Evolutionary conservation across 1,140 invertebrate genomes (phyloP).

Genomic region (Cyclargus thomasi): DNA sequence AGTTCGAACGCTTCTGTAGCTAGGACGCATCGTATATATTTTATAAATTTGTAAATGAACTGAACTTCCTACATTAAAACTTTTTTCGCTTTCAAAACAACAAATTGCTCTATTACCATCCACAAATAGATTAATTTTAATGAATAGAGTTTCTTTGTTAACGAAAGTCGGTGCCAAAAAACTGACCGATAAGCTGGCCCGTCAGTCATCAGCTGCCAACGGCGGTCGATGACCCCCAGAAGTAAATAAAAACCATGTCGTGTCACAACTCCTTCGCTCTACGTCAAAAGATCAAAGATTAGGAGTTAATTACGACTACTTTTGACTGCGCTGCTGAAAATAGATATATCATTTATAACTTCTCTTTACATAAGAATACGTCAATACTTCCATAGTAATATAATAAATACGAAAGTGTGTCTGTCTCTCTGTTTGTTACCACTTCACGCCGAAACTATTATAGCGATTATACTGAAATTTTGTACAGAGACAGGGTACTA

Average conservation of each 20-base stretch:
- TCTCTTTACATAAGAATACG: not conserved
- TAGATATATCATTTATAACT: not conserved
- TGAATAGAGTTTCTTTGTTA: not conserved
- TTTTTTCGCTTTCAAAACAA: no score
- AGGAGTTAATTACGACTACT: not conserved
- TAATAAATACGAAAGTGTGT: no score
- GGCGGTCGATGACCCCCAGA: not conserved
- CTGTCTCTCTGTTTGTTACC: no score
- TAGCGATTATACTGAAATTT: no score
- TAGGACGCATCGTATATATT: no score
- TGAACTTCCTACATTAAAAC: no score
- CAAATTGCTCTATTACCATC: no score
- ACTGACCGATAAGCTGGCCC: not conserved
- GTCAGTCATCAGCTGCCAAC: constrained; percentile 1
- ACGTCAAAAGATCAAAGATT: not conserved
- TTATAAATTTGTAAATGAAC: no score
- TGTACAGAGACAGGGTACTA: no score
- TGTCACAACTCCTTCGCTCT: constrained; percentile 1
- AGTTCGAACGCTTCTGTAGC: no score
- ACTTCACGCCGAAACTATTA: no score
- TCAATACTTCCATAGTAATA: no score
- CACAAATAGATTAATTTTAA: not conserved
- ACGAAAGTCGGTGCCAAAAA: not conserved
- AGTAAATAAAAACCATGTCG: not conserved
- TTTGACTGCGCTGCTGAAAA: not conserved